Base-by-base conservation (phyloP, 2,113 vertebrate species). In the Thalassoma bifasciatum region DNA sequence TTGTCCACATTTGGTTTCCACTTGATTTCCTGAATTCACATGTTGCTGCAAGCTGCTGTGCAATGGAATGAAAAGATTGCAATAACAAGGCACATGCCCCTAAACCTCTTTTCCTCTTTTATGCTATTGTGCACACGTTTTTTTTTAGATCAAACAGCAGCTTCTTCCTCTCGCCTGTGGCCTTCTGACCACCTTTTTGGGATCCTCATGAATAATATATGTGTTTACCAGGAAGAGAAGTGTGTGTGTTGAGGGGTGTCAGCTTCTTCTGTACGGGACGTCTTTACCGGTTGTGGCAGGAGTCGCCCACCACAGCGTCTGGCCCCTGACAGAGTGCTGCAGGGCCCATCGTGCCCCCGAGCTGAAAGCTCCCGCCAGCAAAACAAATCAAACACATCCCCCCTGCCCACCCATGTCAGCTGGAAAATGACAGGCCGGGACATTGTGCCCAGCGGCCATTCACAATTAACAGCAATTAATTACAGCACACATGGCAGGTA, bases 401-500 rank as follows among this genome's bases (percentile, higher is more conserved):
- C 68, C 56, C 38, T 8, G 51, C 50, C 68, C 69, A 8, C 72
- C 36, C 10, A 52, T 77, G 81, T 89, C 77, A 90, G 86, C 81
- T 85, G 68, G 75, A 85, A 92, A 86, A 90, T 89, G 87, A 92
- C 90, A 90, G 88, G 64, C 85, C 58, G 23, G 83, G 86, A 92
- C 81, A 82, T 85, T 88, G 47, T 91, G 86, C 92, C 93, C 92
- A 89, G 67, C 77, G 89, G 93, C 92, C 88, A 86, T 91, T 93
- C 68, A 92, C 91, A 92, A 93, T 94, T 92, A 94, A 89, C 73
- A 90, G 84, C 91, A 85, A 92, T 92, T 91, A 86, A 88, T 91
- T 81, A 86, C 81, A 82, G 36, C 38, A n/a, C 72, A 67, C 80
- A 77, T 80, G 74, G 82, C 74, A 82, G 75, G 64, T 82, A 72